Conservation (phyloP, 53 echinoderm and acorn worm species). For the Mesocentrotus franciscanus region DNA sequence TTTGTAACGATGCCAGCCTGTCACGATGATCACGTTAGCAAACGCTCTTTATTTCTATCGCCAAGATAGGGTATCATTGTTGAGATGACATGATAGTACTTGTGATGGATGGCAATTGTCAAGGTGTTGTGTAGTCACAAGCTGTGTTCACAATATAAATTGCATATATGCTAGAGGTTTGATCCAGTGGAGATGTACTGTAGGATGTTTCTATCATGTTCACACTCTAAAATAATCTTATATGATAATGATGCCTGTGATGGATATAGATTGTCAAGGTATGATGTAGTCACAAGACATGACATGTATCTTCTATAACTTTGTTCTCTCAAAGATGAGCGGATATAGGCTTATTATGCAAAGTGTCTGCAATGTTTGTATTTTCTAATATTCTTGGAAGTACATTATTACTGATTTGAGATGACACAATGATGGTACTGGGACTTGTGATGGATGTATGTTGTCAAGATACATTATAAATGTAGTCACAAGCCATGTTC, state of each 20-base stretch:
- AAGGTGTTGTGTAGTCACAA: background rate
- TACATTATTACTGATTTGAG: too few species aligned
- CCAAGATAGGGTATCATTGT: background rate
- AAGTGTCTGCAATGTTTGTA: too few species aligned
- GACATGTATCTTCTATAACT: too few species aligned
- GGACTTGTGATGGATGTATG: too few species aligned
- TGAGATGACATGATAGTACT: background rate
- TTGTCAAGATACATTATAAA: too few species aligned
- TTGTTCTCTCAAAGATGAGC: too few species aligned
- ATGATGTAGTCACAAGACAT: too few species aligned
- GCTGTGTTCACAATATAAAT: background rate
- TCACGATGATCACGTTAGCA: slow-evolving; percentile 21
- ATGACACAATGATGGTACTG: too few species aligned
- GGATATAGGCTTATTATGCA: too few species aligned
- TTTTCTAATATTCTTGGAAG: too few species aligned
- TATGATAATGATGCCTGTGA: background rate
- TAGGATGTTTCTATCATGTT: background rate
- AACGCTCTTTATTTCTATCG: slow-evolving; percentile 3
- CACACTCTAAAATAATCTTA: background rate
- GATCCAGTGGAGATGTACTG: background rate
- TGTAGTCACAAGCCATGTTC: background rate
- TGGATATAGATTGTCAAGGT: too few species aligned
- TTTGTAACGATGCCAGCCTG: background rate
- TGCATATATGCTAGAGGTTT: background rate
- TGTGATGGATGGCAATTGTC: background rate